Percentiles rank a stretch among this genome's conserved stretches.
phyloP scores from a whole-genome alignment of 2,113 vertebrate species.

The Equus quagga region DNA sequence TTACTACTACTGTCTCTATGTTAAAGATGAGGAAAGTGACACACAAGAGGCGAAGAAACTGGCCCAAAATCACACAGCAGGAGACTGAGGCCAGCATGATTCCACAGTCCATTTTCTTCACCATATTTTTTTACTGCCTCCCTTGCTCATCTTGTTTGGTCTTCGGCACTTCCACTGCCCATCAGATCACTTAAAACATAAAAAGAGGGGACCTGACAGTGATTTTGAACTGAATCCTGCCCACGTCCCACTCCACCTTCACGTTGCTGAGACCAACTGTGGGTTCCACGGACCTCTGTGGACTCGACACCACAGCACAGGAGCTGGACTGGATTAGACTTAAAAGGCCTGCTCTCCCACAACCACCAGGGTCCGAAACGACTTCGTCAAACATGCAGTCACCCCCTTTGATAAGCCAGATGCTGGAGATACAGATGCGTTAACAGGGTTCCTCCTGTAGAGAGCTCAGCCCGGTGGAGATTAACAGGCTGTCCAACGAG shows the following conservation, averaged over 20 bases:
- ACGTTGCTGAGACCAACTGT: background rate
- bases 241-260: background rate
- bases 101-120: background rate
- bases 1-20: background rate
- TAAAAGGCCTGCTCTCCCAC: background rate
- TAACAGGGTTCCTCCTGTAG: background rate
- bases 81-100: background rate
- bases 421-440: background rate
- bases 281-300: background rate
- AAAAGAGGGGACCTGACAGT: too few relatives aligned
- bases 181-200: background rate
- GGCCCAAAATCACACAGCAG: background rate
- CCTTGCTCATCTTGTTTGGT: background rate
- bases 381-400: background rate
- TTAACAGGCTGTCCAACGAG: background rate
- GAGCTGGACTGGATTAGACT: background rate
- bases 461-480: background rate
- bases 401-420: background rate
- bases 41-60: background rate
- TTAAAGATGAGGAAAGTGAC: background rate
- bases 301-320: background rate
- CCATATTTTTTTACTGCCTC: background rate
- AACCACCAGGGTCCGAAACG: background rate
- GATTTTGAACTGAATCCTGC: background rate
- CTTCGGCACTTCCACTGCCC: background rate